Percentiles rank a stretch among this genome's conserved stretches.
Evolutionary conservation across 1,140 invertebrate species (phyloP).

Genomic region (Anastrepha obliqua): DNA sequence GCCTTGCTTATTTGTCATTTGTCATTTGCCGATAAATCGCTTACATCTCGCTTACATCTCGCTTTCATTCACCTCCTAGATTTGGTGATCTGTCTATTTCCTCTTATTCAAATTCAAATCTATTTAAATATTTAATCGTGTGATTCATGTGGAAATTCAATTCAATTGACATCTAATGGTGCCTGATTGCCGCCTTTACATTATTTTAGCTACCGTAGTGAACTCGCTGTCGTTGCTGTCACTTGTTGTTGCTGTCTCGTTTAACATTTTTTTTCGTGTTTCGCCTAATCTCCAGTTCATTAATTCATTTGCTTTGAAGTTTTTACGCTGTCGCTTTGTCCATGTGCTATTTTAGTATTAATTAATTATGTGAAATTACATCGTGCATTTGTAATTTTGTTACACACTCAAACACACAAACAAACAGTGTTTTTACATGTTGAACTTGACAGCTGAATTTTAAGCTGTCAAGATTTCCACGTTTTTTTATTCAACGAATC

Average conservation of each 20-base stretch:
- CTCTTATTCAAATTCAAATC: background rate
- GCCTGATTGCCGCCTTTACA: background rate
- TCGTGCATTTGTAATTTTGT: background rate
- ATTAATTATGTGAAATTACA: slow-evolving; percentile 18
- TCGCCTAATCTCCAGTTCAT: background rate
- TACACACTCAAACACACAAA: too few relatives aligned
- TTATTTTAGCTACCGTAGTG: background rate
- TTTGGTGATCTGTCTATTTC: background rate
- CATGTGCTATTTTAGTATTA: background rate
- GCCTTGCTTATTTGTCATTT: background rate
- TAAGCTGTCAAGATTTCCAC: background rate
- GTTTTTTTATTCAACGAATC: background rate
- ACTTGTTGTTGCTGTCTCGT: background rate
- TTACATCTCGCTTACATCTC: background rate
- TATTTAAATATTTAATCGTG: background rate
- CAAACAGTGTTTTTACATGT: background rate
- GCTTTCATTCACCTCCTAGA: background rate
- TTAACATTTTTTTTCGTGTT: too few relatives aligned
- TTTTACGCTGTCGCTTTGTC: background rate
- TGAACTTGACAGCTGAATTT: background rate
- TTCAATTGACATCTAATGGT: background rate
- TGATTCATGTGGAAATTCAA: background rate
- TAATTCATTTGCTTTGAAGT: background rate
- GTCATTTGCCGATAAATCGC: background rate
- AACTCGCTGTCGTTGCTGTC: background rate